A percentile compares a stretch with the other conserved stretches of the same genome.
Conservation (phyloP, 2,888 invertebrate species). For the Rotaria sp. region DNA sequence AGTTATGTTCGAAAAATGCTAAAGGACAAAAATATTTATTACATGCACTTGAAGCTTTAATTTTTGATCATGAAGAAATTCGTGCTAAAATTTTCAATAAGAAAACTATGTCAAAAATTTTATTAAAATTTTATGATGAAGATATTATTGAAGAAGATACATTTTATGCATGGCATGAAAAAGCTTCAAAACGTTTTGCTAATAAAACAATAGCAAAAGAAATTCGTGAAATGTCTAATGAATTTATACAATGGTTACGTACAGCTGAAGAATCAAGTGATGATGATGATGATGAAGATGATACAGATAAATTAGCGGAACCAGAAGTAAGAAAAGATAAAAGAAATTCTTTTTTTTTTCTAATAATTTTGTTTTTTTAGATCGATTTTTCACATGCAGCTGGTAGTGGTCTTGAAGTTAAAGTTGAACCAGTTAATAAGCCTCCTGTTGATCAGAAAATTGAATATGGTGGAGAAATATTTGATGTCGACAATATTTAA, state of each 20-base stretch:
- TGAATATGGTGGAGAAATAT: background rate
- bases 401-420: background rate
- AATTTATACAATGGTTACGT: background rate
- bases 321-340: background rate
- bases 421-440: background rate
- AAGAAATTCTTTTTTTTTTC: no score
- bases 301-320: background rate
- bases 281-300: background rate
- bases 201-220: background rate
- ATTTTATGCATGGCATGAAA: constrained; percentile 86
- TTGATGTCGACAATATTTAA: constrained; percentile 20
- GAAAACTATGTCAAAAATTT: constrained; percentile 73
- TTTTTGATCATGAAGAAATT: constrained; percentile 66
- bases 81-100: constrained; percentile 64
- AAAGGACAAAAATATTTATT: constrained; percentile 70
- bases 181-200: constrained; percentile 57
- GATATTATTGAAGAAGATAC: constrained; percentile 91
- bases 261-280: constrained; percentile 5
- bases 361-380: background rate
- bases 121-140: constrained; percentile 83
- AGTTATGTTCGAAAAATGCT: constrained; percentile 55
- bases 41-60: constrained; percentile 80
- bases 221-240: background rate
- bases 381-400: background rate
- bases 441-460: background rate